These are phyloP conservation scores for Acrossocheilus wenchowensis DNA, from an alignment of 2,797 vertebrate species.

Conservation along the genomic window DNA sequence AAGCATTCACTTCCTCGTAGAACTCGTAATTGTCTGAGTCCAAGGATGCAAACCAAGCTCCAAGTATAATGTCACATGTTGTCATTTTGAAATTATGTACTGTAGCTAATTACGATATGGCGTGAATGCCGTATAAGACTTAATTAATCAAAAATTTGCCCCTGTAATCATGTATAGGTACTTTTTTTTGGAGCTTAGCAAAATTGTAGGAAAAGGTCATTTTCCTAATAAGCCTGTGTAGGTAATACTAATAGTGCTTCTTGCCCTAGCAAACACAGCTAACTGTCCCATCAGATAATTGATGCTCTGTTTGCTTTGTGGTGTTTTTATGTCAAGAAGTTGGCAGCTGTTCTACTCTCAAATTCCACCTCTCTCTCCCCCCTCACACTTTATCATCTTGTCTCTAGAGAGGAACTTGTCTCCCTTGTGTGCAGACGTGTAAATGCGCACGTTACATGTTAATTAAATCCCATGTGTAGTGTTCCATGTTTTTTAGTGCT, in stretches of 20 bases:
- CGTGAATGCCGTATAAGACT: background rate
- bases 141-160: background rate
- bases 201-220: background rate
- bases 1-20: background rate
- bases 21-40: background rate
- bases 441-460: slow-evolving; percentile 42
- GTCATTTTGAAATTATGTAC: background rate
- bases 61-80: background rate
- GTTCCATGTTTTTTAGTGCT: slow-evolving; percentile 16
- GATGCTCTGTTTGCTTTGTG: slow-evolving; percentile 20
- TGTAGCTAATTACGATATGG: background rate
- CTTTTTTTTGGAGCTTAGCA: background rate
- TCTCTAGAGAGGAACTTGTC: slow-evolving; percentile 14
- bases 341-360: slow-evolving; percentile 33
- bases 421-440: slow-evolving; percentile 37
- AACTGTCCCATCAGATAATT: slow-evolving; percentile 33
- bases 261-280: background rate
- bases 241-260: background rate
- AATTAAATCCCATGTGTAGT: slow-evolving; percentile 22
- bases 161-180: background rate
- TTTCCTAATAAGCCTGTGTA: background rate
- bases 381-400: background rate
- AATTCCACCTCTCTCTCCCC: background rate
- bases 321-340: slow-evolving; percentile 34
- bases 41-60: background rate